Base-by-base conservation (phyloP, 2,888 invertebrate species). In the Calameuta pallipes region DNA sequence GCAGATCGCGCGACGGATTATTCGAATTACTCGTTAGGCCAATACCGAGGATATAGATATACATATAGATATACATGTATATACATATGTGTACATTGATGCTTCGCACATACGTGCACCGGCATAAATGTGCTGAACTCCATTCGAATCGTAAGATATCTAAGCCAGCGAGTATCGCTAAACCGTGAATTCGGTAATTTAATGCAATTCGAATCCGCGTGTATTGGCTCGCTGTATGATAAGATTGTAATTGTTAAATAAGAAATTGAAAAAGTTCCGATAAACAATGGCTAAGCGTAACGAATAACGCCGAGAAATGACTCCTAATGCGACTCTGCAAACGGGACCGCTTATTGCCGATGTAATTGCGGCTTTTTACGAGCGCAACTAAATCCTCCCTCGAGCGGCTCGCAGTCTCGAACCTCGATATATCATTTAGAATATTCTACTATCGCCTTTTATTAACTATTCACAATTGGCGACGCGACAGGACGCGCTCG, bases 301-400 rank as follows among this genome's bases (percentile, higher is more conserved):
- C 83, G 87, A 83, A 84, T 83, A 86, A 87, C 85, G 82, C 81
- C 82, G 80, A 78, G 80, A 83, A 84, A 85, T 76, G 81, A 82
- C 80, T 82, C 84, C 83, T 83, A 84, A 83, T 84, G 82, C 80
- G 81, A 78, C 75, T 56, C 80, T 81, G 69, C 75, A 68, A 68
- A 83, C 83, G 82, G 81, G 56, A 56, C 56, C 56, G 83, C 82
- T 83, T 75, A 80, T 80, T 83, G 81, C 78, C 82, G 82, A 83
- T 85, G 87, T 89, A 88, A 89, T 87, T 87, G 86, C 85, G 81
- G 82, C 85, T 87, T 56, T 88, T 89, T 89, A 89, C 85, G 87
- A 88, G 87, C 87, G 88, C 84, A 86, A 85, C 87, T 87, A 87
- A 88, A 85, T 87, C 85, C 84, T 85, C 84, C 81, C 82, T 81